These are phyloP conservation scores for Malurus elegans DNA, from an alignment of 2,113 vertebrate species.

Conservation along the genomic window DNA sequence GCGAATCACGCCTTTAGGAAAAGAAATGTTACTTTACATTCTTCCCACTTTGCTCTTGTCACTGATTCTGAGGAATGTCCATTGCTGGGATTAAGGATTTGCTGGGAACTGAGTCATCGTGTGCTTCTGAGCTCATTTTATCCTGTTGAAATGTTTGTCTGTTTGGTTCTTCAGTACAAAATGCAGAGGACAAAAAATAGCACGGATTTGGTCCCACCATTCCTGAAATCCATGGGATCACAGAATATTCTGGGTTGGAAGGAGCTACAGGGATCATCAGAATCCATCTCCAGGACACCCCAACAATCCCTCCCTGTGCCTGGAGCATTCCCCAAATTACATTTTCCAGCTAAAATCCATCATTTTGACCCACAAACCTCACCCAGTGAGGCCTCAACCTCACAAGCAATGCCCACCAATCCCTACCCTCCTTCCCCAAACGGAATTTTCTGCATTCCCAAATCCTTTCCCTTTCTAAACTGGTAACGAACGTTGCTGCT, in stretches of 20 bases:
- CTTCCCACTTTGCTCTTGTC: background rate
- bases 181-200: background rate
- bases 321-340: background rate
- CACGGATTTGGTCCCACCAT: background rate
- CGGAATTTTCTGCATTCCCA: background rate
- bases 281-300: background rate
- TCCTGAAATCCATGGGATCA: background rate
- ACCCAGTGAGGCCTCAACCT: background rate
- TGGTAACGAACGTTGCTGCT: background rate
- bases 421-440: background rate
- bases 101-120: fast-evolving
- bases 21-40: background rate
- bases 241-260: background rate
- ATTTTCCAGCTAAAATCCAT: background rate
- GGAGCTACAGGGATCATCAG: background rate
- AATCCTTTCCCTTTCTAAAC: background rate
- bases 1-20: background rate
- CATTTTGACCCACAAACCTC: background rate
- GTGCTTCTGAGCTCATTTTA: background rate
- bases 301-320: background rate
- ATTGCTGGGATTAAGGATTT: background rate
- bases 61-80: background rate
- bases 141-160: background rate
- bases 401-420: no score
- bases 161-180: background rate